Percentiles rank a stretch among this genome's conserved stretches.
Evolutionary conservation across 1,140 invertebrate species (phyloP).

Genomic region (Maniola jurtina): DNA sequence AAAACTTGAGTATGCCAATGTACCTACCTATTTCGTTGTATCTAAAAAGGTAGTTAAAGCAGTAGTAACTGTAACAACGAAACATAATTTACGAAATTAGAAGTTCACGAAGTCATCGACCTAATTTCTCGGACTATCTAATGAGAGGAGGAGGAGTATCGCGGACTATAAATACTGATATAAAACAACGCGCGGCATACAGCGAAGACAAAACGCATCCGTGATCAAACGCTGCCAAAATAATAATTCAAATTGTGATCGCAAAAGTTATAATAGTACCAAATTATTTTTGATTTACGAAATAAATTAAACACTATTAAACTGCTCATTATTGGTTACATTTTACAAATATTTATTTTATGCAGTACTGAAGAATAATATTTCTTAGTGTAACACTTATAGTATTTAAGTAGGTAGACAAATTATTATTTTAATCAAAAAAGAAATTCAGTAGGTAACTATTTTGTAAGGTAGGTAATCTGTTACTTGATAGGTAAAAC

Average conservation of each 20-base stretch:
- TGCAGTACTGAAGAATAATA: no score
- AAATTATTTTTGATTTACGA: conserved; percentile 41
- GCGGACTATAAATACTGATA: conserved; percentile 63
- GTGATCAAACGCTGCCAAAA: conserved; percentile 65
- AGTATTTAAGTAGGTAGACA: no score
- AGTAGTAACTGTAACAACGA: conserved; percentile 23
- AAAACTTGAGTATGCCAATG: no score
- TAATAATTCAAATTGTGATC: conserved; percentile 59
- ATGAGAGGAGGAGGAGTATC: conserved; percentile 63
- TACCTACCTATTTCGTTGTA: neutral
- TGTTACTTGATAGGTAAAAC: no score
- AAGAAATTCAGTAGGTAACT: no score
- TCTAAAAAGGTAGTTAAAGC: neutral
- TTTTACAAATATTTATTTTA: no score
- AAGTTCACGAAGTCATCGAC: conserved; percentile 63
- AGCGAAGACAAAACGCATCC: conserved; percentile 65
- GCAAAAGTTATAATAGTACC: conserved; percentile 37
- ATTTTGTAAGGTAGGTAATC: no score
- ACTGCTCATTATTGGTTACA: neutral
- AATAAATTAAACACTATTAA: neutral
- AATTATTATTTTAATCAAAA: no score
- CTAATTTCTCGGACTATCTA: conserved; percentile 65
- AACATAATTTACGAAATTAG: conserved; percentile 42
- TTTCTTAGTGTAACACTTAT: no score
- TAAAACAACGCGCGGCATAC: conserved; percentile 53